phyloP scores from a whole-genome alignment of 2,888 invertebrate species.

The Nymphalis polychloros region DNA sequence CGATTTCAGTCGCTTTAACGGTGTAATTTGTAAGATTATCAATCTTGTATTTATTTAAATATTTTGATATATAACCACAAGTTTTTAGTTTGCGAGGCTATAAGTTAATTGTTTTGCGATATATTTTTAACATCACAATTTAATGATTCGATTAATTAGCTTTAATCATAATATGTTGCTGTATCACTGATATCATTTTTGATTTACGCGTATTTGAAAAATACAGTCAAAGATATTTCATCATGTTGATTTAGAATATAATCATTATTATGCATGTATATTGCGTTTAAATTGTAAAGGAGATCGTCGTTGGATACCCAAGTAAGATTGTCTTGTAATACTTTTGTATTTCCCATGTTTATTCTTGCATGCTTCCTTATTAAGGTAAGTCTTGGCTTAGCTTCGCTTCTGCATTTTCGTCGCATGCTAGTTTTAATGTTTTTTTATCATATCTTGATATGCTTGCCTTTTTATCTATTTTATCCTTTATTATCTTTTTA shows the following conservation, averaged over 20 bases:
- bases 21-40: background rate
- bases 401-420: constrained; percentile 70
- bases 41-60: background rate
- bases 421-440: constrained; percentile 60
- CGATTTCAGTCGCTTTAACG: too few species aligned
- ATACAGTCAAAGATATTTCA: constrained; percentile 34
- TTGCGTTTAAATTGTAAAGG: constrained; percentile 52
- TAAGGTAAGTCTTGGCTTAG: constrained; percentile 67
- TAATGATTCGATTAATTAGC: constrained; percentile 60
- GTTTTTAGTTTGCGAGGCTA: constrained; percentile 63
- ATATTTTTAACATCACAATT: constrained; percentile 72
- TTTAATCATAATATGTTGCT: constrained; percentile 74
- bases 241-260: constrained; percentile 57
- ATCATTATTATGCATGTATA: constrained; percentile 63
- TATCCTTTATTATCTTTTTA: constrained; percentile 53
- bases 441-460: constrained; percentile 50
- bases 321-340: constrained; percentile 71
- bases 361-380: constrained; percentile 59
- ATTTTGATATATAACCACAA: background rate
- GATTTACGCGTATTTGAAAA: constrained; percentile 56
- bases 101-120: constrained; percentile 77
- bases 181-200: constrained; percentile 62
- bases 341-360: constrained; percentile 57
- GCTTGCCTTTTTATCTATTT: constrained; percentile 73
- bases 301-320: constrained; percentile 81